Conservation (phyloP, 2,888 invertebrate genomes). For the Ferdinandea cuprea region DNA sequence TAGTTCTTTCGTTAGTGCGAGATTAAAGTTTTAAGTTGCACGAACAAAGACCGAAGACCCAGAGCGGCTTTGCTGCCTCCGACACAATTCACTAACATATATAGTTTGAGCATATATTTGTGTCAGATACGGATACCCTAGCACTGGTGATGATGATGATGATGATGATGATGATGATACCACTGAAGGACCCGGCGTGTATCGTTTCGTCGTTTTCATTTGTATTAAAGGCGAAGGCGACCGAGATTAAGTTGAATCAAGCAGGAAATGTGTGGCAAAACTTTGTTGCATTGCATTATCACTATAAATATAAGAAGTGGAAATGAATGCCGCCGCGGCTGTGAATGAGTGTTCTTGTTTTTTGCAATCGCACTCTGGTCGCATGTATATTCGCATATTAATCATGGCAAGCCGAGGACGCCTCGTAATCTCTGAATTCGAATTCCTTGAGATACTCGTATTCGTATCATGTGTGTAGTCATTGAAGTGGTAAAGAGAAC, state of each 20-base stretch:
- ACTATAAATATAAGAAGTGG: neutral
- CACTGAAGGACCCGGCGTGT: slow-evolving; percentile 4
- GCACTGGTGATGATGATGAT: neutral
- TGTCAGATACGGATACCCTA: slow-evolving; percentile 4
- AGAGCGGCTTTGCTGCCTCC: slow-evolving; percentile 42
- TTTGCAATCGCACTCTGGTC: slow-evolving; percentile 25
- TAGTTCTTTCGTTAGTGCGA: slow-evolving; percentile 69
- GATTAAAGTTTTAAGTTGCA: slow-evolving; percentile 68
- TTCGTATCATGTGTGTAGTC: slow-evolving; percentile 8
- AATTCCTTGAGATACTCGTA: slow-evolving; percentile 46
- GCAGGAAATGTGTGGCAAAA: slow-evolving; percentile 28
- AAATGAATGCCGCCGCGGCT: neutral
- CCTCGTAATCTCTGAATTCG: slow-evolving; percentile 42
- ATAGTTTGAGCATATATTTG: too few species aligned
- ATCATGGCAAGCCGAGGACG: slow-evolving; percentile 44
- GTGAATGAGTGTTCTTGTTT: slow-evolving; percentile 37
- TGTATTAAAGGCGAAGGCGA: slow-evolving; percentile 7
- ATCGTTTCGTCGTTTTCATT: slow-evolving; percentile 27
- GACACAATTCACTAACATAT: slow-evolving; percentile 63
- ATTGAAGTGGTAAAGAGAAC: slow-evolving; percentile 9
- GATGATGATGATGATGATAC: neutral
- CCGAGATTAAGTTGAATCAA: slow-evolving; percentile 39
- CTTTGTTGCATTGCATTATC: slow-evolving; percentile 9
- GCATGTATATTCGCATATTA: slow-evolving; percentile 10
- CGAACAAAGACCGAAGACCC: slow-evolving; percentile 51